Evolutionary conservation across 2,113 vertebrate genomes (phyloP).

Genomic region (Platichthys stellatus): DNA sequence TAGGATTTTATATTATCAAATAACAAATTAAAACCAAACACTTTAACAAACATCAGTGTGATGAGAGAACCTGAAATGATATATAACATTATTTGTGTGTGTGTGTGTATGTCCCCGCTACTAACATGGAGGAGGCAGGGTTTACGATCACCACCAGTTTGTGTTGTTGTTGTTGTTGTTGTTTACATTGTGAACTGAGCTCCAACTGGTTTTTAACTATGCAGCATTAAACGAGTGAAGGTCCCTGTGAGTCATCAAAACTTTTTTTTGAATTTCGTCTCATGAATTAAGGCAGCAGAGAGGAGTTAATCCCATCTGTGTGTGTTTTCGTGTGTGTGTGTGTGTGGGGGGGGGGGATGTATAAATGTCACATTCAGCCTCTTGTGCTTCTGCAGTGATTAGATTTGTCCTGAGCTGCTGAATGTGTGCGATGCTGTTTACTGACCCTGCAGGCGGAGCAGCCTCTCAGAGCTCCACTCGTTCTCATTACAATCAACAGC

Average conservation of each 20-base stretch:
- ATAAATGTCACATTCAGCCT: slow-evolving; percentile 23
- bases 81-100: too few species aligned
- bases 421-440: slow-evolving; percentile 37
- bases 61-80: too few species aligned
- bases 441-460: slow-evolving; percentile 34
- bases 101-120: too few species aligned
- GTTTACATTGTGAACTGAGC: too few species aligned
- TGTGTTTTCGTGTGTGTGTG: background rate
- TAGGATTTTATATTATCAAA: too few species aligned
- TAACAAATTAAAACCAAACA: too few species aligned
- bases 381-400: slow-evolving; percentile 40
- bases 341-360: background rate
- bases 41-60: too few species aligned
- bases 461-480: slow-evolving; percentile 63
- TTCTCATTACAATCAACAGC: slow-evolving; percentile 70
- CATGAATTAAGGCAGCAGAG: too few species aligned
- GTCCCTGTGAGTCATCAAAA: background rate
- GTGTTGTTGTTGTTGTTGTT: too few species aligned
- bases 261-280: background rate
- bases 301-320: background rate
- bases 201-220: background rate
- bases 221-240: background rate
- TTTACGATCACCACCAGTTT: too few species aligned
- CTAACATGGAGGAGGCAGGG: too few species aligned
- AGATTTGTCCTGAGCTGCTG: slow-evolving; percentile 35